Evolutionary conservation across 2,888 invertebrate species (phyloP).

Genomic region (Ptilodon capucinus): DNA sequence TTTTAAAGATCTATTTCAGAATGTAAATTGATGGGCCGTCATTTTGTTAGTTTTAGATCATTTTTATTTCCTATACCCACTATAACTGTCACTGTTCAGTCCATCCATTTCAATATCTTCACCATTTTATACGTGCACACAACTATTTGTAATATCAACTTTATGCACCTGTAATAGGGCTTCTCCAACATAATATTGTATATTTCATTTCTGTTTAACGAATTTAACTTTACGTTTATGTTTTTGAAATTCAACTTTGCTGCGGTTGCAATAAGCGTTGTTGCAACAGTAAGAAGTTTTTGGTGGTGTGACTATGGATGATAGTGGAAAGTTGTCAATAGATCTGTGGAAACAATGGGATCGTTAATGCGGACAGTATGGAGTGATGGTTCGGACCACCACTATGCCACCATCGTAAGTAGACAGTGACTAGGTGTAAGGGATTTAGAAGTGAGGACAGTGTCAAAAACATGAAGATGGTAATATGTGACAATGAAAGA

Average conservation of each 20-base stretch:
- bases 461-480: too few species aligned
- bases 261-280: constrained; percentile 13
- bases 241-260: constrained; percentile 16
- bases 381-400: constrained; percentile 75
- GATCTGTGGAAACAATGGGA: constrained; percentile 69
- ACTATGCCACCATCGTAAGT: constrained; percentile 54
- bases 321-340: constrained; percentile 62
- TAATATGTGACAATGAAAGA: too few species aligned
- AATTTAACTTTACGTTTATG: neutral
- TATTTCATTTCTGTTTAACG: constrained; percentile 8
- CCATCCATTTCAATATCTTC: constrained; percentile 61
- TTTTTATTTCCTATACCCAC: constrained; percentile 68
- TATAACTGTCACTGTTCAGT: constrained; percentile 64
- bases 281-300: constrained; percentile 4
- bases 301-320: constrained; percentile 42
- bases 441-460: too few species aligned
- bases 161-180: constrained; percentile 30
- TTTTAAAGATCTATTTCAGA: constrained; percentile 26
- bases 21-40: constrained; percentile 72
- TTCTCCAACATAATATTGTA: constrained; percentile 6
- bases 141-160: constrained; percentile 32
- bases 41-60: constrained; percentile 59
- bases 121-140: constrained; percentile 21
- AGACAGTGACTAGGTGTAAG: neutral
- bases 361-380: constrained; percentile 72